phyloP scores from a whole-genome alignment of 2,888 invertebrate genomes.

The Drosophila helvetica region DNA sequence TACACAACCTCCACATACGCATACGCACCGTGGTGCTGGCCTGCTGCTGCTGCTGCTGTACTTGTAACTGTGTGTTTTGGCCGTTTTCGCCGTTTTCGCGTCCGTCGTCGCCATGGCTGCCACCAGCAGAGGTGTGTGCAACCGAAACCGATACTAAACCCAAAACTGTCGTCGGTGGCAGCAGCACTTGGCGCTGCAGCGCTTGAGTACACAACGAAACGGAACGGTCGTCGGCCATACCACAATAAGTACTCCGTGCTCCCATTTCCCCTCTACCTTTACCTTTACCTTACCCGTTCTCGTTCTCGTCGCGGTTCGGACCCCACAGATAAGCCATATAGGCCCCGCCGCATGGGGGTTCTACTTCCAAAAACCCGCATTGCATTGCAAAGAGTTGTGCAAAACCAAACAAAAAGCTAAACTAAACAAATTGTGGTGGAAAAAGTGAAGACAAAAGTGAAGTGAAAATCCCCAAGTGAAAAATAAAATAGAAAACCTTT shows the following conservation, averaged over 20 bases:
- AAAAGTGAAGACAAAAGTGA: slow-evolving; percentile 2
- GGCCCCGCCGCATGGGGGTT: slow-evolving; percentile 1
- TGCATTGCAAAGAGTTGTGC: slow-evolving; percentile 35
- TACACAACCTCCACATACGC: slow-evolving; percentile 54
- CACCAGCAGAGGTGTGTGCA: slow-evolving; percentile 68
- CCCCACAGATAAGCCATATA: slow-evolving; percentile 35
- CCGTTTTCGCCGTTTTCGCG: slow-evolving; percentile 71
- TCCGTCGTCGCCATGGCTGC: slow-evolving; percentile 71
- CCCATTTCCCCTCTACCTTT: neutral
- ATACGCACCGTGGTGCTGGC: slow-evolving; percentile 66
- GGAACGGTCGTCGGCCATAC: slow-evolving; percentile 67
- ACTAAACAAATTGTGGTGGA: neutral
- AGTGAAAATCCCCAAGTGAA: slow-evolving; percentile 19
- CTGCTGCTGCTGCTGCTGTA: slow-evolving; percentile 34
- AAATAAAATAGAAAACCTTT: neutral
- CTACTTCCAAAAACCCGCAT: slow-evolving; percentile 37
- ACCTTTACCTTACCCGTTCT: slow-evolving; percentile 1
- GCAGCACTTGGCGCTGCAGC: slow-evolving; percentile 79
- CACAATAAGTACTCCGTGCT: slow-evolving; percentile 24
- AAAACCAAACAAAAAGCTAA: slow-evolving; percentile 5
- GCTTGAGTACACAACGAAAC: slow-evolving; percentile 82
- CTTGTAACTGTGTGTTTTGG: slow-evolving; percentile 59
- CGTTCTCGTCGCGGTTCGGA: slow-evolving; percentile 43
- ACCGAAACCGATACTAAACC: slow-evolving; percentile 43
- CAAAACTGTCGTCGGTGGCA: slow-evolving; percentile 59